Conservation (phyloP, 2,113 vertebrate species). For the Epinephelus fuscoguttatus region DNA sequence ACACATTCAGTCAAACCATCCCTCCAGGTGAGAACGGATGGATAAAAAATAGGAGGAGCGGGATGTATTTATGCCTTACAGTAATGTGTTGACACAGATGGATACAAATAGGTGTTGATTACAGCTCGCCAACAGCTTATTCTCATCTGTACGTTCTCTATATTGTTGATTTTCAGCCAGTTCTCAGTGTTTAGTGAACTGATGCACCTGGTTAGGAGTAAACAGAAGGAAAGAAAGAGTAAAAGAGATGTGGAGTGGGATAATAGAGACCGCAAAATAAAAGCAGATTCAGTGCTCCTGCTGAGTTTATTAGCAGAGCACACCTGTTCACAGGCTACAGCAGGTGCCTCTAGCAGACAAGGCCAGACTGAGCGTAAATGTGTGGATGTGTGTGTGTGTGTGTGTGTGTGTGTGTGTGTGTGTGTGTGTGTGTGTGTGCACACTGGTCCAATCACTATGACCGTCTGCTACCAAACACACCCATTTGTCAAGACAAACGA, state of each 20-base stretch:
- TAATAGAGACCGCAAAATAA: slow-evolving; percentile 30
- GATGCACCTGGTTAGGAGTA: slow-evolving; percentile 7
- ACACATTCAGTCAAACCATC: slow-evolving; percentile 27
- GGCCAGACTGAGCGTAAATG: neutral
- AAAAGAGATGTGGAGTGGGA: slow-evolving; percentile 1
- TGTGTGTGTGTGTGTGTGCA: slow-evolving; percentile 12
- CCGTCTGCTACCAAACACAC: slow-evolving; percentile 59
- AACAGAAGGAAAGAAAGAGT: neutral
- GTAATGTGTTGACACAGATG: slow-evolving; percentile 12
- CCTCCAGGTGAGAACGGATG: slow-evolving; percentile 23
- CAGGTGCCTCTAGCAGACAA: slow-evolving; percentile 36
- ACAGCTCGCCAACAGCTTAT: neutral
- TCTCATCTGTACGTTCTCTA: neutral
- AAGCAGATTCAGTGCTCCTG: slow-evolving; percentile 36
- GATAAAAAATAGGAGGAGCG: neutral
- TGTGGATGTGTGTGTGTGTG: neutral
- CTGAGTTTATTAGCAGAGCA: slow-evolving; percentile 43
- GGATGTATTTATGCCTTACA: neutral
- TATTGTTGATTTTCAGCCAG: neutral
- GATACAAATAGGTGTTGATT: slow-evolving; percentile 1
- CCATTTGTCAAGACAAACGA: slow-evolving; percentile 77
- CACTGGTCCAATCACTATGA: slow-evolving; percentile 28
- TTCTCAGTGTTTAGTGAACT: neutral
- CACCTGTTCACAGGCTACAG: slow-evolving; percentile 48
- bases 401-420: slow-evolving; percentile 6